phyloP scores from a whole-genome alignment of 2,113 vertebrate species.

The Oreotrochilus melanogaster region DNA sequence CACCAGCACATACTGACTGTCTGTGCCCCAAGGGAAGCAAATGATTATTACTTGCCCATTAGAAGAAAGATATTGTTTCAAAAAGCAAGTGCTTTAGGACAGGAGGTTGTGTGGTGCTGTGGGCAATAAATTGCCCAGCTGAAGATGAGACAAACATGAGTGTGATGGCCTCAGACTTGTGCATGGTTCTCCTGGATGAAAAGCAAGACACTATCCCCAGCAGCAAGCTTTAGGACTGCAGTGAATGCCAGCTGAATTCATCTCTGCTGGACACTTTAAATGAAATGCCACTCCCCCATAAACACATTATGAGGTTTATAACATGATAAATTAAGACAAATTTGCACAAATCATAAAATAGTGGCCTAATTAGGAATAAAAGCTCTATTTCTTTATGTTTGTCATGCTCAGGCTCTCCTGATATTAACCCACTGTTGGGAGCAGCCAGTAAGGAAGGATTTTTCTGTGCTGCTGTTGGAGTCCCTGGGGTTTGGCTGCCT shows the following conservation, averaged over 20 bases:
- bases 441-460: neutral
- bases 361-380: slow-evolving; percentile 37
- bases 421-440: neutral
- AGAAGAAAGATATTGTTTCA: neutral
- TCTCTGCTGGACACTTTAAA: slow-evolving; percentile 15
- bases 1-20: neutral
- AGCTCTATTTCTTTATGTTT: slow-evolving; percentile 1
- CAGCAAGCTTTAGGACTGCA: slow-evolving; percentile 12
- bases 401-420: neutral
- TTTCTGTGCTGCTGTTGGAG: neutral
- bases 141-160: neutral
- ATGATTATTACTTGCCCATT: neutral
- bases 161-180: neutral
- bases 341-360: slow-evolving; percentile 25
- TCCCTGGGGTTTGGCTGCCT: neutral
- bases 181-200: neutral
- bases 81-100: fast-evolving
- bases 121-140: neutral
- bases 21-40: neutral
- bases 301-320: slow-evolving; percentile 30
- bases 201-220: neutral
- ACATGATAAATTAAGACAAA: slow-evolving; percentile 27
- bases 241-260: slow-evolving; percentile 2
- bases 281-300: slow-evolving; percentile 37
- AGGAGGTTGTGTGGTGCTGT: neutral